Percentiles rank a stretch among this genome's conserved stretches.
phyloP scores from a whole-genome alignment of 2,113 vertebrate genomes.

The Phalacrocorax brasilianus region DNA sequence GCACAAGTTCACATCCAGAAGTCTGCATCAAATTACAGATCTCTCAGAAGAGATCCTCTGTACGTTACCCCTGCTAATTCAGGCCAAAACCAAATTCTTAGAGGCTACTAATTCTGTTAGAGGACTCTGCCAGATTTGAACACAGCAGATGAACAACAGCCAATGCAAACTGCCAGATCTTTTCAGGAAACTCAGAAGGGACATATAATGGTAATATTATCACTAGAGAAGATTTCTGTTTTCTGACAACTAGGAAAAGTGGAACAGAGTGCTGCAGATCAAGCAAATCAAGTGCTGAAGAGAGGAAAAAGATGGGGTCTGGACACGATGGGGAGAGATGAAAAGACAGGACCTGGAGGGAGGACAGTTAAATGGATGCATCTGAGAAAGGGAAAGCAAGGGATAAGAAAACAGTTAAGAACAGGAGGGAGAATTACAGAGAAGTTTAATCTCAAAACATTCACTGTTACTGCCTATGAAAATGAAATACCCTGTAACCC shows the following conservation, averaged over 20 bases:
- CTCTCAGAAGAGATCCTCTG: not conserved
- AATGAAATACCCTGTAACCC: not conserved
- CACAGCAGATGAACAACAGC: not conserved
- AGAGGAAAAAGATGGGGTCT: not conserved
- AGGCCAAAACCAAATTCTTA: constrained; percentile 30
- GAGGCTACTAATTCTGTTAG: not conserved
- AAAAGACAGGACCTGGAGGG: not conserved
- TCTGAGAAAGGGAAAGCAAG: not conserved
- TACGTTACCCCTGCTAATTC: not conserved
- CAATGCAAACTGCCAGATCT: constrained; percentile 1
- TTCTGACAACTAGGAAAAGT: not conserved
- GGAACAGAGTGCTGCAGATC: not conserved
- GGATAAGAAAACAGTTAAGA: not conserved
- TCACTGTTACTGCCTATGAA: not conserved
- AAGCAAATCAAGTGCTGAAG: not conserved
- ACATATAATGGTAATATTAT: not conserved
- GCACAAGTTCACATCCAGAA: not conserved
- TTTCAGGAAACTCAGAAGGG: constrained; percentile 15
- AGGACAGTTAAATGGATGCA: not conserved
- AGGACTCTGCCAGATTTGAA: constrained; percentile 15
- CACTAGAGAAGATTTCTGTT: not conserved
- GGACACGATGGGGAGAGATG: not conserved
- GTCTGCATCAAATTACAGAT: constrained; percentile 19
- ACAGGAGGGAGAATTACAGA: not conserved
- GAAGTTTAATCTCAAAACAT: not conserved